Evolutionary conservation across 2,888 invertebrate species (phyloP).

Genomic region (Thera britannica): DNA sequence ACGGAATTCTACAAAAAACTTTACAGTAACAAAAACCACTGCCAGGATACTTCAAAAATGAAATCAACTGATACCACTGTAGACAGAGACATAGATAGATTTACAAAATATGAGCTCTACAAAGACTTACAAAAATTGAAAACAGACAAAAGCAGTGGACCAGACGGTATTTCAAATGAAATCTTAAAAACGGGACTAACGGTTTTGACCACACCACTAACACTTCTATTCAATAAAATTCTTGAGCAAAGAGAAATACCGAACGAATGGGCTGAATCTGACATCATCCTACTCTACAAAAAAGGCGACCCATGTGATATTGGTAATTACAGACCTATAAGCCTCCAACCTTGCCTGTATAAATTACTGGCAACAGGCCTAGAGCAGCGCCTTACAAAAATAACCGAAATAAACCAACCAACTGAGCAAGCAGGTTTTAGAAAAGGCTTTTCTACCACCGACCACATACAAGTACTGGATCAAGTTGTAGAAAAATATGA

Average conservation of each 20-base stretch:
- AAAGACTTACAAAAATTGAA: conserved; percentile 28
- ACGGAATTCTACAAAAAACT: conserved; percentile 27
- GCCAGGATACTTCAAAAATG: conserved; percentile 23
- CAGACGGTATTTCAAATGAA: conserved; percentile 33
- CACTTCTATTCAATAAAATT: conserved; percentile 28
- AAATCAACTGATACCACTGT: conserved; percentile 24
- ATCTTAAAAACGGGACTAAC: conserved; percentile 12
- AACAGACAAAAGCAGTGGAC: conserved; percentile 18
- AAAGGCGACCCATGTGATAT: too few relatives aligned
- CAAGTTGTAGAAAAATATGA: too few relatives aligned
- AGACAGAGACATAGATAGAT: too few relatives aligned
- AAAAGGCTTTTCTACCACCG: too few relatives aligned
- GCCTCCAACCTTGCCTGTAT: too few relatives aligned
- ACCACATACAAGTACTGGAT: too few relatives aligned
- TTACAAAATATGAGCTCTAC: conserved; percentile 25
- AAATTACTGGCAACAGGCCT: too few relatives aligned
- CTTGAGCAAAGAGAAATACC: conserved; percentile 6
- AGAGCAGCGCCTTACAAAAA: too few relatives aligned
- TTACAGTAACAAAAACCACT: neutral
- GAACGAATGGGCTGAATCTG: conserved; percentile 25
- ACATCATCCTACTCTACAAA: conserved; percentile 32
- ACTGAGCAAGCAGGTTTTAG: too few relatives aligned
- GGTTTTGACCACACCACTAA: conserved; percentile 15
- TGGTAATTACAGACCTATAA: too few relatives aligned
- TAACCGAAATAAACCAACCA: too few relatives aligned